Conservation (phyloP, 2,113 vertebrate species). For the Paramisgurnus dabryanus region DNA sequence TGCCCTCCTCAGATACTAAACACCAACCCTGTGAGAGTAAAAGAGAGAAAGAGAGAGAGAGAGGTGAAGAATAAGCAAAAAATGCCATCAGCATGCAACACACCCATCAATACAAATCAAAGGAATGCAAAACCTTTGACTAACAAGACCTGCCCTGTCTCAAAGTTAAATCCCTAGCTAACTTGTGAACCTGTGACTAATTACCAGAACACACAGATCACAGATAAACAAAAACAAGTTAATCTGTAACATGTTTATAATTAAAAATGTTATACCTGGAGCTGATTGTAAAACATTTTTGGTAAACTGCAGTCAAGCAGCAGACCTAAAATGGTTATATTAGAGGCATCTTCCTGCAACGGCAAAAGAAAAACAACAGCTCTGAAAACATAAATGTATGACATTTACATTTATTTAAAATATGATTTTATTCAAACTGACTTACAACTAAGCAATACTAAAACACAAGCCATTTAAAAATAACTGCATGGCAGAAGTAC, state of each 20-base stretch:
- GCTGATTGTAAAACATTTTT: conserved; percentile 76
- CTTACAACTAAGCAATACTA: neutral
- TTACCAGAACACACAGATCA: neutral
- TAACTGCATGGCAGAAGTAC: too few species aligned
- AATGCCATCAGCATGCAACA: neutral
- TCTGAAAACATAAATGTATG: too few species aligned
- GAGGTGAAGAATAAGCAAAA: neutral
- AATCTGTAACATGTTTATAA: neutral
- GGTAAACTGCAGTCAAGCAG: conserved; percentile 89
- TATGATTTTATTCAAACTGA: neutral
- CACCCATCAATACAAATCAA: conserved; percentile 2
- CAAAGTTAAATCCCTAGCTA: neutral
- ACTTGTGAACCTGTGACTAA: neutral
- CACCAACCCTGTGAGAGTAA: conserved; percentile 78
- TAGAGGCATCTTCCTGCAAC: conserved; percentile 85
- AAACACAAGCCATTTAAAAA: neutral
- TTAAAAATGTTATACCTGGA: conserved; percentile 76
- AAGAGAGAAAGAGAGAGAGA: conserved; percentile 6
- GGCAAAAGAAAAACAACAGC: neutral
- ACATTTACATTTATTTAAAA: neutral
- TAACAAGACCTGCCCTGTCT: neutral
- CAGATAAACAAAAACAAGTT: neutral
- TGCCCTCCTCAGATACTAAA: conserved; percentile 73
- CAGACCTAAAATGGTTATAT: conserved; percentile 86
- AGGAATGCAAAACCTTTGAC: neutral